Evolutionary conservation across 2,888 invertebrate genomes (phyloP).

Genomic region (Cataglyphis albicans): DNA sequence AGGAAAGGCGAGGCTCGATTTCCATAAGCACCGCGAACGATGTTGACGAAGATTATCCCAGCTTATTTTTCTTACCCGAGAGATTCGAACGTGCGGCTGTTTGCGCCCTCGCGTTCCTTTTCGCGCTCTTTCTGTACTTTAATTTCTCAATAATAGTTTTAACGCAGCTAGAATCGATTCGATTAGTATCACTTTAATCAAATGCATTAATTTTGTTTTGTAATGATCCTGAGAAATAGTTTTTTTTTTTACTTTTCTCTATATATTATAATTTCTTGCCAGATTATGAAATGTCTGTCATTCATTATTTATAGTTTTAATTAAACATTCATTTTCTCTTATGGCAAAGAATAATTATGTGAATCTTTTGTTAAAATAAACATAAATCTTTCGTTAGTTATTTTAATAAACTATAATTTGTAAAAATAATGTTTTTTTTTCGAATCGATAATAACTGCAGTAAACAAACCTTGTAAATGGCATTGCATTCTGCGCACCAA

Average conservation of each 20-base stretch:
- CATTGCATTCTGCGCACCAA: background rate
- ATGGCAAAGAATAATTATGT: background rate
- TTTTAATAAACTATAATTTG: background rate
- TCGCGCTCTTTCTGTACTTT: background rate
- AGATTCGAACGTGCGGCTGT: background rate
- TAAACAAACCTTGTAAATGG: background rate
- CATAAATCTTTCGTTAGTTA: background rate
- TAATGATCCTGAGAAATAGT: background rate
- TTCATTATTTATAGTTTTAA: background rate
- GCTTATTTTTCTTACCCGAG: constrained; percentile 26
- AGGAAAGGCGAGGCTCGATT: constrained; percentile 33
- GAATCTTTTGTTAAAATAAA: background rate
- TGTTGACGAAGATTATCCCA: constrained; percentile 41
- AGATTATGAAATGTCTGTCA: background rate
- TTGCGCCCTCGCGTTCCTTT: background rate
- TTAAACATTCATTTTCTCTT: background rate
- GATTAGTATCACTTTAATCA: background rate
- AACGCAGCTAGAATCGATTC: background rate
- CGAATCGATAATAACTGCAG: background rate
- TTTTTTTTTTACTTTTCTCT: background rate
- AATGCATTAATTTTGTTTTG: background rate
- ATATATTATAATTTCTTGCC: background rate
- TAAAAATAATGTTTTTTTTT: background rate
- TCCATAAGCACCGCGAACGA: constrained; percentile 34
- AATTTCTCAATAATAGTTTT: background rate